phyloP scores from a whole-genome alignment of 2,888 invertebrate genomes.

The Ectemnius cavifrons region DNA sequence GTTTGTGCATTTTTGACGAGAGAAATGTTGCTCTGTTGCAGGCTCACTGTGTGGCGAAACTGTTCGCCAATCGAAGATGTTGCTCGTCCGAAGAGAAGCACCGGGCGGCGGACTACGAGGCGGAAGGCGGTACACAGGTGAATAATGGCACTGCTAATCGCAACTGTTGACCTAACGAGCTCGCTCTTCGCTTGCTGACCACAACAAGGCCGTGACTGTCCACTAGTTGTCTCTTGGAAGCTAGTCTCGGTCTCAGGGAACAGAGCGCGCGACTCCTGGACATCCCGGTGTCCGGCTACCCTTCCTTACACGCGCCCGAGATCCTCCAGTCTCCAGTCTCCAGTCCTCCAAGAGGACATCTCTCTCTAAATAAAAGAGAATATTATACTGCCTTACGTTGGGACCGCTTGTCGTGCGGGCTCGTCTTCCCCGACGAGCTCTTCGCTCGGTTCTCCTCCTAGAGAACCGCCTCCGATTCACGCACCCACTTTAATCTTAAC shows the following conservation, averaged over 20 bases:
- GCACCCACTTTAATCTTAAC: background rate
- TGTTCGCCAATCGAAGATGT: conserved; percentile 65
- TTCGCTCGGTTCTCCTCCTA: background rate
- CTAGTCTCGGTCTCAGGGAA: conserved; percentile 47
- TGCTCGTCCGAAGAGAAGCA: conserved; percentile 57
- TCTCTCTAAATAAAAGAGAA: conserved; percentile 22
- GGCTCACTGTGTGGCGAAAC: conserved; percentile 68
- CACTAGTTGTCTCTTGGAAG: conserved; percentile 52
- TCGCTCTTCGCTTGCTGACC: conserved; percentile 67
- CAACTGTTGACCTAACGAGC: conserved; percentile 71
- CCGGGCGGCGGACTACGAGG: conserved; percentile 68
- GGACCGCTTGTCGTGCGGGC: conserved; percentile 20
- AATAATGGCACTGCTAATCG: conserved; percentile 76
- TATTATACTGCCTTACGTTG: conserved; percentile 41
- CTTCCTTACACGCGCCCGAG: background rate
- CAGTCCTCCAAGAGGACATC: conserved; percentile 18
- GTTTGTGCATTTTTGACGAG: too few species aligned
- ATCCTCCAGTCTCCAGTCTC: background rate
- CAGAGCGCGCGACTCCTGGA: conserved; percentile 14
- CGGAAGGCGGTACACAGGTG: conserved; percentile 72
- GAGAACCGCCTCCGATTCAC: background rate
- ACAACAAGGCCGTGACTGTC: conserved; percentile 58
- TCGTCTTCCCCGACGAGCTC: conserved; percentile 13
- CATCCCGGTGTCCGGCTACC: conserved; percentile 7
- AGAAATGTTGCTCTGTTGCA: conserved; percentile 29